A percentile compares a stretch with the other conserved stretches of the same genome.
Conservation (phyloP, 2,113 vertebrate genomes). For the Brachyistius frenatus region DNA sequence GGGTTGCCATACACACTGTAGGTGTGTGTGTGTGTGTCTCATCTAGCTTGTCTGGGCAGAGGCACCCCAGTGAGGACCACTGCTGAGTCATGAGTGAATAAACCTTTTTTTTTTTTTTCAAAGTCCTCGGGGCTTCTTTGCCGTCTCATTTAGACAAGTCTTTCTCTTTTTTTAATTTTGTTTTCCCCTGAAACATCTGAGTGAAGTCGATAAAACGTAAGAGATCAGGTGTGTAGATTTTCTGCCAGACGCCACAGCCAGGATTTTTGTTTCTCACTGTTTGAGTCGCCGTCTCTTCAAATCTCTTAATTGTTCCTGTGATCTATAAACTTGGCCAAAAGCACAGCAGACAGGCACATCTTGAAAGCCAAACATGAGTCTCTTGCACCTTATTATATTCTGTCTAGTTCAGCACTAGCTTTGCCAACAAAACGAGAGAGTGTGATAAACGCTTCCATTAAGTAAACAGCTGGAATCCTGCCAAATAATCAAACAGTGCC, state of each 20-base stretch:
- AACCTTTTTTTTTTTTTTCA: not conserved
- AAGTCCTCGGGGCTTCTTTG: conserved; percentile 12
- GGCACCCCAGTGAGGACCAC: not conserved
- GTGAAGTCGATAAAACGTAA: not conserved
- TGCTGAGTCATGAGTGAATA: conserved; percentile 49
- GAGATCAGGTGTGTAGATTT: not conserved
- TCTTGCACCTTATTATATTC: conserved; percentile 3
- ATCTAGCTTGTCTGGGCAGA: conserved; percentile 50
- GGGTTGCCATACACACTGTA: not conserved
- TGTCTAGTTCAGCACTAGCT: not conserved
- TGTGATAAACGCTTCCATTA: too few relatives aligned
- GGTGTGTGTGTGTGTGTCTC: not conserved
- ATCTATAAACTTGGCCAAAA: not conserved
- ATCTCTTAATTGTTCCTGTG: not conserved
- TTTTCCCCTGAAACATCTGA: not conserved
- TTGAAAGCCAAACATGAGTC: not conserved
- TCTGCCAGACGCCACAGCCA: not conserved
- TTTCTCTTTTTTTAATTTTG: not conserved
- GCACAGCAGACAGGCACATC: not conserved
- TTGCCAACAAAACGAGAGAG: too few relatives aligned
- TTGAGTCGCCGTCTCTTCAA: not conserved
- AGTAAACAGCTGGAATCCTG: conserved; percentile 19
- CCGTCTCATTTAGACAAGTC: not conserved
- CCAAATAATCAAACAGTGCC: conserved; percentile 19
- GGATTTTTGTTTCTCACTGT: not conserved